Evolutionary conservation across 2,113 vertebrate genomes (phyloP), one percentile per base, ranked within the genome.

Genomic region (Pachypanchax playfairii): DNA sequence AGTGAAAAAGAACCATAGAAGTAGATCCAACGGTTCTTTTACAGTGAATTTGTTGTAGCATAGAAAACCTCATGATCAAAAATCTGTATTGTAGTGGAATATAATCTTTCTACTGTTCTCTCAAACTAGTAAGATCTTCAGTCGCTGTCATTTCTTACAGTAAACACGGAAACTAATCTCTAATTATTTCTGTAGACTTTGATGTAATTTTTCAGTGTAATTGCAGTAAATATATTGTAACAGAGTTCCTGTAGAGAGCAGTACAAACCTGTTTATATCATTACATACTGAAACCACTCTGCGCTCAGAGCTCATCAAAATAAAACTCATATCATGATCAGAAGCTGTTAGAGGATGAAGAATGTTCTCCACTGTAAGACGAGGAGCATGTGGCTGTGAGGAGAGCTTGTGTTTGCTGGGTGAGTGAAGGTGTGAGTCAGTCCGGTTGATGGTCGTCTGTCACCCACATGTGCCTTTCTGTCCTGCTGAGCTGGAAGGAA

Each of bases 381-480:
- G 11, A 59, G 75, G 67, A 73, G 49, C 69, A 76, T 70, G 80
- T 78, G 79, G 80, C 26, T 69, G 75, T 3, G 54, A 56, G 51
- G 55, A 25, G 60, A 42, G 55, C 22, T 33, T 73, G 73, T 25
- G 49, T 71, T 72, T 35, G 63, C 50, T 33, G 50, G 69, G 55
- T 46, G 70, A 62, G 42, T 10, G n/a, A n/a, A n/a, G n/a, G n/a
- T n/a, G n/a, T n/a, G 25, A 51, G 56, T 29, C 21, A 38, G 4
- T 61, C 28, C 31, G 56, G 44, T 22, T 15, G 73, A 63, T 38
- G 60, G 65, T 58, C 28, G 80, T 73, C 41, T 43, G 70, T 87
- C 80, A 75, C 72, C 82, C 83, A 83, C 83, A 79, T 79, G 88
- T 90, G 89, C 89, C 89, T 90, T 90, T 85, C 66, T 80, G 82